These are phyloP conservation scores for Vesta saturnalis DNA, from an alignment of 2,888 invertebrate genomes.

Conservation along the genomic window DNA sequence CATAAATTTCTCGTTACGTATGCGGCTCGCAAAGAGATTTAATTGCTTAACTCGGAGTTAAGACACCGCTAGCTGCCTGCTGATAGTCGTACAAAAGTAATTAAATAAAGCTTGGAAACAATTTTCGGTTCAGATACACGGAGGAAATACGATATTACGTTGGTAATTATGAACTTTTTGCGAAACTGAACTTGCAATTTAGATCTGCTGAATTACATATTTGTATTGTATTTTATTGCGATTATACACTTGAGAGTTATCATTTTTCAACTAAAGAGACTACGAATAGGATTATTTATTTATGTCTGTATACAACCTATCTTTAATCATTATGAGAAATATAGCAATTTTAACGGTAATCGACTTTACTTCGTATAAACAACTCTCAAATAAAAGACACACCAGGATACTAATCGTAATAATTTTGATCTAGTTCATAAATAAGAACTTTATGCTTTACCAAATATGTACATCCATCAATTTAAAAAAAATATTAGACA, in stretches of 20 bases:
- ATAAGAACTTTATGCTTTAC: no score
- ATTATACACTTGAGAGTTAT: not conserved
- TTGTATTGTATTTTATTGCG: not conserved
- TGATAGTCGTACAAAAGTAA: slow-evolving; percentile 57
- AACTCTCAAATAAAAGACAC: no score
- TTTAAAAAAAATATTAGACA: no score
- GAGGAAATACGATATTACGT: slow-evolving; percentile 36
- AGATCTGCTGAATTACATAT: slow-evolving; percentile 22
- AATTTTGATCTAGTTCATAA: no score
- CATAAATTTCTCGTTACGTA: slow-evolving; percentile 59
- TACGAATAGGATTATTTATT: no score
- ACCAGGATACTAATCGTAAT: no score
- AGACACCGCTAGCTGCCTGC: slow-evolving; percentile 53
- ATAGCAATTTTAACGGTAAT: no score
- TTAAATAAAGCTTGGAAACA: slow-evolving; percentile 58
- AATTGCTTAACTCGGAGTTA: slow-evolving; percentile 59
- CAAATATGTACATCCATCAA: no score
- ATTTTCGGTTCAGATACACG: slow-evolving; percentile 55
- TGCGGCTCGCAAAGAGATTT: slow-evolving; percentile 59
- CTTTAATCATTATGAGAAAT: no score
- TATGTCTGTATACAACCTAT: no score
- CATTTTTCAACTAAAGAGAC: not conserved
- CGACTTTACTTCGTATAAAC: no score
- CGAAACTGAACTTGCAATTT: slow-evolving; percentile 29
- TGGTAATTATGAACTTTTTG: slow-evolving; percentile 38